These are phyloP conservation scores for Eilema griseolum DNA, from an alignment of 2,888 invertebrate genomes.

Conservation along the genomic window DNA sequence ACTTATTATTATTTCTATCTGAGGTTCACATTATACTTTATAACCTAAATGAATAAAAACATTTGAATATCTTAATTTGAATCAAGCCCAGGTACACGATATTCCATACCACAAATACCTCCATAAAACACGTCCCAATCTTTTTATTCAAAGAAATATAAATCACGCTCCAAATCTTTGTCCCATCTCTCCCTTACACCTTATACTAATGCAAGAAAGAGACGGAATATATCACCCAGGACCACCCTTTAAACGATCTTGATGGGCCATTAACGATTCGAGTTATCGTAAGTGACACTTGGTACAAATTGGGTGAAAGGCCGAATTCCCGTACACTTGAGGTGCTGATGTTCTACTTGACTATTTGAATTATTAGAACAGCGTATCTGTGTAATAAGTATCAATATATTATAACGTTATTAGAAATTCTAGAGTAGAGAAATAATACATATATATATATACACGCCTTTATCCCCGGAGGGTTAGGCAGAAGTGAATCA, in stretches of 20 bases:
- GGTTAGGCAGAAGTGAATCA: no score
- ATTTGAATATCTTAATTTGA: slow-evolving; percentile 10
- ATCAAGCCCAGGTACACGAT: slow-evolving; percentile 2
- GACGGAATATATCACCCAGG: slow-evolving; percentile 39
- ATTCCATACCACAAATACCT: slow-evolving; percentile 1
- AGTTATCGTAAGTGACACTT: slow-evolving; percentile 69
- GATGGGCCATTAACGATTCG: slow-evolving; percentile 66
- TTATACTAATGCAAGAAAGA: slow-evolving; percentile 28
- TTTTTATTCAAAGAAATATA: slow-evolving; percentile 30
- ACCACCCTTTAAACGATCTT: slow-evolving; percentile 58
- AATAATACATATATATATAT: no score
- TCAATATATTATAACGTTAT: background rate
- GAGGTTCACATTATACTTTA: slow-evolving; percentile 10
- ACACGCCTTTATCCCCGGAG: no score
- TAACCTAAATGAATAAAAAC: slow-evolving; percentile 12
- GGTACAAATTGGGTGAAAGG: slow-evolving; percentile 61
- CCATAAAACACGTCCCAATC: slow-evolving; percentile 11
- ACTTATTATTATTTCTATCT: background rate
- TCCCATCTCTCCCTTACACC: slow-evolving; percentile 7
- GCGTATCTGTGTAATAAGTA: background rate
- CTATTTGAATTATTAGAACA: slow-evolving; percentile 33
- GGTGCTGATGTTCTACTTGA: slow-evolving; percentile 33
- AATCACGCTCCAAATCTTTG: slow-evolving; percentile 25
- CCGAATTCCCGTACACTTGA: slow-evolving; percentile 27
- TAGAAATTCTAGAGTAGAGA: no score